These are phyloP conservation scores for Artibeus lituratus DNA, from an alignment of 2,797 vertebrate species.

Conservation along the genomic window DNA sequence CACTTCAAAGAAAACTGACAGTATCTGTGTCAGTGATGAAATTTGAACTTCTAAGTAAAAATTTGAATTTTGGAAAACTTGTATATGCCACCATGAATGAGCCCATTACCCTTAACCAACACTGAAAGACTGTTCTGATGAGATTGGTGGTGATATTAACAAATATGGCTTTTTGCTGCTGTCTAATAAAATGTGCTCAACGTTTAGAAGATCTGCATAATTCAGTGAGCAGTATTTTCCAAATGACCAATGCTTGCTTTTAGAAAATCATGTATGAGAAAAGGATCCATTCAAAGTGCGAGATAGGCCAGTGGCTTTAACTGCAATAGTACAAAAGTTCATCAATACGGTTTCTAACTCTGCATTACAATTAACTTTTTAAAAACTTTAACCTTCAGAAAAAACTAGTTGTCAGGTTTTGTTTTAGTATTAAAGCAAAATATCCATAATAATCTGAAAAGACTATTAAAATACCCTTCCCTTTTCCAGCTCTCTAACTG, in stretches of 20 bases:
- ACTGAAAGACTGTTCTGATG: neutral
- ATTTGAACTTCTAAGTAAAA: neutral
- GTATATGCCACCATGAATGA: neutral
- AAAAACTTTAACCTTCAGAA: neutral
- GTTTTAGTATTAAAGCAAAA: neutral
- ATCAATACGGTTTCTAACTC: neutral
- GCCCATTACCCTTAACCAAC: neutral
- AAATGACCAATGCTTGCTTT: neutral
- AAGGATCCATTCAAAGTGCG: neutral
- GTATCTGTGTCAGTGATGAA: neutral
- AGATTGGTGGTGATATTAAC: neutral
- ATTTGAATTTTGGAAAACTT: neutral
- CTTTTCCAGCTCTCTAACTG: neutral
- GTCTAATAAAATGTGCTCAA: neutral
- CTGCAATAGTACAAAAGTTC: neutral
- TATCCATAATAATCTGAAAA: neutral
- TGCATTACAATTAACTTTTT: neutral
- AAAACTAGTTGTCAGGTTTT: neutral
- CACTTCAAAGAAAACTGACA: neutral
- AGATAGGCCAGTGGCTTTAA: neutral
- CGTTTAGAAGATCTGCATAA: neutral
- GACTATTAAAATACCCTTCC: neutral
- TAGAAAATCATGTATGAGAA: neutral
- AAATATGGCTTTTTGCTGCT: neutral
- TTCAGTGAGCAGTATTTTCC: neutral